These are phyloP conservation scores for Riparia riparia DNA, from an alignment of 2,113 vertebrate genomes.

Conservation along the genomic window DNA sequence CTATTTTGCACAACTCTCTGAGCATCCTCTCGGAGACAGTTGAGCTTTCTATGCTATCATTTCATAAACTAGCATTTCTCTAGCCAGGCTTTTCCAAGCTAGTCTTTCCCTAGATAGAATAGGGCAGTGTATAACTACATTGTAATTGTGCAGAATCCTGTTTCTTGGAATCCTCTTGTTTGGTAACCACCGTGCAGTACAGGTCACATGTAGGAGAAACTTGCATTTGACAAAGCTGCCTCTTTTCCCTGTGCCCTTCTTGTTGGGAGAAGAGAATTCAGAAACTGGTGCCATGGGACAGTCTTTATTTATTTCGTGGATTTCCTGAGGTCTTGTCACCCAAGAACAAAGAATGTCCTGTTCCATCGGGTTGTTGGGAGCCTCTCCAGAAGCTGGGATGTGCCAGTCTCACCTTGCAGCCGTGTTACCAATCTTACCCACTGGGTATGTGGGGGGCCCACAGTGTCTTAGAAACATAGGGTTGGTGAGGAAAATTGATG, in stretches of 20 bases:
- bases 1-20: neutral
- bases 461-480: neutral
- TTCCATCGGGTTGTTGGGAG: neutral
- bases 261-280: neutral
- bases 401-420: neutral
- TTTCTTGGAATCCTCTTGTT: neutral
- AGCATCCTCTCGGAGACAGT: neutral
- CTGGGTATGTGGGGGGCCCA: neutral
- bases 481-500: constrained; percentile 59
- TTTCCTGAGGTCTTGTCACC: neutral
- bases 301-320: neutral
- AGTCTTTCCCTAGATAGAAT: neutral
- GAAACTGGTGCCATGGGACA: neutral
- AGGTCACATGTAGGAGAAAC: neutral
- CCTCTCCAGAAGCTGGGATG: neutral
- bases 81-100: neutral
- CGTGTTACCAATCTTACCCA: neutral
- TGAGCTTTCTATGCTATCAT: rapidly evolving
- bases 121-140: rapidly evolving
- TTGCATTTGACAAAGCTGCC: neutral
- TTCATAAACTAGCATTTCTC: neutral
- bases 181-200: neutral
- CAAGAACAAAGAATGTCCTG: neutral
- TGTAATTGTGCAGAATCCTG: neutral
- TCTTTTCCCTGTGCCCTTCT: neutral